These are phyloP conservation scores for Emydocephalus ijimae DNA, from an alignment of 2,113 vertebrate genomes.

Conservation along the genomic window DNA sequence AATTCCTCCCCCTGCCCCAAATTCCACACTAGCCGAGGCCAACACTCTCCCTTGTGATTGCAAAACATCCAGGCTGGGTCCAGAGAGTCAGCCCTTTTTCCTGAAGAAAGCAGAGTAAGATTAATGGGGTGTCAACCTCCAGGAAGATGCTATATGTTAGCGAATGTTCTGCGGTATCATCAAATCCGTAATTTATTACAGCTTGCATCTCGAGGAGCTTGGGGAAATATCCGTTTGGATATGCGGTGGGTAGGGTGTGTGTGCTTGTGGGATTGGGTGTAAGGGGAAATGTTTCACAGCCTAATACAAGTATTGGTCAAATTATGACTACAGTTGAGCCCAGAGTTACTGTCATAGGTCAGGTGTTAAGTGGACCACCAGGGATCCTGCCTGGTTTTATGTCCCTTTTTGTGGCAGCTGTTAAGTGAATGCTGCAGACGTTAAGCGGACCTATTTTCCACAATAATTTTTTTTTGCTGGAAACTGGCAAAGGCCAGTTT, in stretches of 20 bases:
- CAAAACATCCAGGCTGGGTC: background rate
- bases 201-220: background rate
- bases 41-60: background rate
- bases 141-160: background rate
- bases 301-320: background rate
- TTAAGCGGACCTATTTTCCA: background rate
- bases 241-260: accelerated
- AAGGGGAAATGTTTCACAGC: background rate
- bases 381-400: background rate
- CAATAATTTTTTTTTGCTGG: too few relatives aligned
- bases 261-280: background rate
- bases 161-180: background rate
- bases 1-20: background rate
- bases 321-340: background rate
- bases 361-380: background rate
- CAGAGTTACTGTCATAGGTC: background rate
- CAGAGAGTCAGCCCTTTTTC: background rate
- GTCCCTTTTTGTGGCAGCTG: background rate
- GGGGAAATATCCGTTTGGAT: background rate
- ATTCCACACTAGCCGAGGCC: background rate
- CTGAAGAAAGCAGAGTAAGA: constrained; percentile 29
- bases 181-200: background rate
- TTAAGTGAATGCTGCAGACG: background rate
- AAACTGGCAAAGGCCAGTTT: too few relatives aligned
- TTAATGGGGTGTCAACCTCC: background rate